Conservation (phyloP, 2,888 invertebrate genomes). For the Drosophila pseudotalamancana region DNA sequence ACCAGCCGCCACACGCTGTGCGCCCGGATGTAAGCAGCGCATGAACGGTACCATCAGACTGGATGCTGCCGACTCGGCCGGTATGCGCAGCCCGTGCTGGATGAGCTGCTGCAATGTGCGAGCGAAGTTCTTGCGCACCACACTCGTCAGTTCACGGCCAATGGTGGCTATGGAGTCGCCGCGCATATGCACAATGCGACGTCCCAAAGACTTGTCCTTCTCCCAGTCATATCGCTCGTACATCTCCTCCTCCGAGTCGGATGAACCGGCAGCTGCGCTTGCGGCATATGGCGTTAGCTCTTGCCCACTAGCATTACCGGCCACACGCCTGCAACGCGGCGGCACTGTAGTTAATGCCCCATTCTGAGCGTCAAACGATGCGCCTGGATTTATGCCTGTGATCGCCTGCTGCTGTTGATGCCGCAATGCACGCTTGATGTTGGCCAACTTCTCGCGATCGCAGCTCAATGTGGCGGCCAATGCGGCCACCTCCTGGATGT, state of each 20-base stretch:
- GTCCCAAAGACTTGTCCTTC: slow-evolving; percentile 73
- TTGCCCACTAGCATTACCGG: slow-evolving; percentile 37
- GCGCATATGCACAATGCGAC: slow-evolving; percentile 76
- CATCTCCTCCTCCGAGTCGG: slow-evolving; percentile 79
- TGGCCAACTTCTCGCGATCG: slow-evolving; percentile 81
- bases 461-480: slow-evolving; percentile 81
- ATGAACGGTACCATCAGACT: slow-evolving; percentile 94
- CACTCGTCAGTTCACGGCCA: slow-evolving; percentile 93
- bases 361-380: slow-evolving; percentile 50
- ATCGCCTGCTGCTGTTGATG: slow-evolving; percentile 47
- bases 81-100: slow-evolving; percentile 93
- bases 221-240: slow-evolving; percentile 80
- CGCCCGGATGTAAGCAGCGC: slow-evolving; percentile 88
- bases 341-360: slow-evolving; percentile 70
- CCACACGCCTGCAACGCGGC: slow-evolving; percentile 57
- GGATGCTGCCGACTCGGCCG: slow-evolving; percentile 78
- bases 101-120: slow-evolving; percentile 95
- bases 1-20: slow-evolving; percentile 38
- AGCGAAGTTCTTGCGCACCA: slow-evolving; percentile 96
- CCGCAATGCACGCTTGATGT: slow-evolving; percentile 74
- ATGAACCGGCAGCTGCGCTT: slow-evolving; percentile 76
- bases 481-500: slow-evolving; percentile 83
- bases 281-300: slow-evolving; percentile 72
- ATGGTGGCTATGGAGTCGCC: slow-evolving; percentile 82
- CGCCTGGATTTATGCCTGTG: slow-evolving; percentile 15